Conservation (phyloP, 2,797 vertebrate genomes). For the Malurus splendens region DNA sequence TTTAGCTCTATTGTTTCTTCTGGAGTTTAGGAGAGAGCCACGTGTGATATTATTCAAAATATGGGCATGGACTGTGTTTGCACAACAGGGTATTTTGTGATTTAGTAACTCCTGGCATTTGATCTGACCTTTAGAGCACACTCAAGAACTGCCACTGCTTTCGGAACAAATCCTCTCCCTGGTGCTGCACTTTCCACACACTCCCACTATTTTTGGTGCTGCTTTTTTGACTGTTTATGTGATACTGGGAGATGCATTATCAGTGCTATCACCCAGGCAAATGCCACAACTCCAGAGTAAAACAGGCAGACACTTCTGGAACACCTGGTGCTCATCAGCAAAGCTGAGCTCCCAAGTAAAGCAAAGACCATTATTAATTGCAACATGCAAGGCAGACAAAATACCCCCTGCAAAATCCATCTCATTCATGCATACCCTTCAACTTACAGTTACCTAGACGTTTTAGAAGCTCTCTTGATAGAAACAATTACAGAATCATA, state of each 20-base stretch:
- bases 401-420: fast-evolving
- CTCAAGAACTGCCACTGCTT: not conserved
- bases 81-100: not conserved
- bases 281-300: fast-evolving
- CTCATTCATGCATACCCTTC: fast-evolving
- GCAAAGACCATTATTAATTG: not conserved
- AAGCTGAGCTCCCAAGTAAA: not conserved
- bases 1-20: not conserved
- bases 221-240: not conserved
- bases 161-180: not conserved
- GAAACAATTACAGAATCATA: not conserved
- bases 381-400: fast-evolving
- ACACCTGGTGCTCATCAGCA: fast-evolving
- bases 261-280: not conserved
- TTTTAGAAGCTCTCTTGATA: not conserved
- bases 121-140: not conserved
- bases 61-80: fast-evolving
- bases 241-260: fast-evolving
- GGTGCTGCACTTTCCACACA: not conserved
- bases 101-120: not conserved
- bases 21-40: not conserved
- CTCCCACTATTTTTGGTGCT: not conserved
- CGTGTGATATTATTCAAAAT: not conserved
- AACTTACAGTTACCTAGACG: too few species aligned
- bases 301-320: not conserved